phyloP scores from a whole-genome alignment of 2,888 invertebrate species.

The Clunio marinus region DNA sequence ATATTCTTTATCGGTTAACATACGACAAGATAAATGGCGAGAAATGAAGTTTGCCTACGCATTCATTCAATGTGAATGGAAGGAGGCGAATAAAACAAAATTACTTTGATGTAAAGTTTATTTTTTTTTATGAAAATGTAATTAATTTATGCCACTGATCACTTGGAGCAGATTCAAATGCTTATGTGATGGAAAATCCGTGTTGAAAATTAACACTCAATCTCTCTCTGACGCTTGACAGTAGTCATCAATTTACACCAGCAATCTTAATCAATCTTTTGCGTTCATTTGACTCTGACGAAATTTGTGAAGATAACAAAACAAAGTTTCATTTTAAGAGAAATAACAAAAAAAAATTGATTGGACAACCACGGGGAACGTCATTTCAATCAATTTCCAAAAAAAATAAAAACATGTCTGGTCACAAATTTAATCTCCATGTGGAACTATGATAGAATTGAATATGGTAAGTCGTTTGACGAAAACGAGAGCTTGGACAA shows the following conservation, averaged over 20 bases:
- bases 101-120: too few relatives aligned
- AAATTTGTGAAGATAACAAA: too few relatives aligned
- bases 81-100: too few relatives aligned
- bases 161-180: background rate
- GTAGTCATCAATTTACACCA: background rate
- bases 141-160: background rate
- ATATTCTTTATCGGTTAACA: background rate
- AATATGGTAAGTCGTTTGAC: background rate
- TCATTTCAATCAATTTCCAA: background rate
- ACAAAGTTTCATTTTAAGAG: too few relatives aligned
- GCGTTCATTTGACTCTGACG: background rate
- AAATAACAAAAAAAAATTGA: background rate
- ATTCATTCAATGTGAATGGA: background rate
- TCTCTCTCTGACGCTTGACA: background rate
- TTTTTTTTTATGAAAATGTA: background rate
- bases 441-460: background rate
- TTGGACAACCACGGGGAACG: background rate
- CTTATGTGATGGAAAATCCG: conserved; percentile 10
- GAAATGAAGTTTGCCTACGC: background rate
- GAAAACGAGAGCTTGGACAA: conserved; percentile 15
- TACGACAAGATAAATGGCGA: background rate
- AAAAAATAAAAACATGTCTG: background rate
- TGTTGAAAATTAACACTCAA: background rate
- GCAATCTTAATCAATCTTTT: background rate
- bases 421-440: conserved; percentile 5